Percentiles rank a stretch among this genome's conserved stretches.
These are phyloP conservation scores for Microctonus hyperodae DNA, from an alignment of 2,888 invertebrate genomes.

Conservation along the genomic window DNA sequence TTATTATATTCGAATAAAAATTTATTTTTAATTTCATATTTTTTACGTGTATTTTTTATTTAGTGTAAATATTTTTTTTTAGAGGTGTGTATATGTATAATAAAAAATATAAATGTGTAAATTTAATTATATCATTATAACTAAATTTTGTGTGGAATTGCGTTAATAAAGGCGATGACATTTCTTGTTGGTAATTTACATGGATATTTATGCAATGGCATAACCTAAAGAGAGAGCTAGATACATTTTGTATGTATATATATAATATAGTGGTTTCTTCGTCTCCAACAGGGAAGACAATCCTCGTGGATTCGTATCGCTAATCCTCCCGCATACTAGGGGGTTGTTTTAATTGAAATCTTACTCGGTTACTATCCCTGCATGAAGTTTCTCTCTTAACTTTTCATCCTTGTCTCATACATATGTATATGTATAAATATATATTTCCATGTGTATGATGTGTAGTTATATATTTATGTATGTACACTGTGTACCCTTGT, in stretches of 20 bases:
- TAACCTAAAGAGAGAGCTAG: slow-evolving; percentile 50
- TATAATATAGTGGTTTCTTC: slow-evolving; percentile 42
- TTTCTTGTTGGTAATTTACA: slow-evolving; percentile 58
- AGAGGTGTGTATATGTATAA: no score
- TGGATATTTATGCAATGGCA: slow-evolving; percentile 64
- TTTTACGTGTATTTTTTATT: background rate
- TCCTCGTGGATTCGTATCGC: slow-evolving; percentile 59
- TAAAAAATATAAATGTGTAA: slow-evolving; percentile 19
- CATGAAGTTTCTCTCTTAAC: slow-evolving; percentile 23
- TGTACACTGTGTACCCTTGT: background rate
- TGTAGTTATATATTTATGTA: background rate
- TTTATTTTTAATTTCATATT: no score
- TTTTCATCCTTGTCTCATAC: background rate
- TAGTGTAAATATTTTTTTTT: no score
- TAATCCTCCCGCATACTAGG: slow-evolving; percentile 58
- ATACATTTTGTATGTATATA: background rate
- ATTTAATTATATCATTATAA: slow-evolving; percentile 11
- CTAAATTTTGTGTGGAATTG: slow-evolving; percentile 46
- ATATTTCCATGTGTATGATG: no score
- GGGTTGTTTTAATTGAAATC: slow-evolving; percentile 63
- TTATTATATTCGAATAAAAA: no score
- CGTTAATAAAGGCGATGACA: slow-evolving; percentile 49
- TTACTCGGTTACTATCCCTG: slow-evolving; percentile 53
- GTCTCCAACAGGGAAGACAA: slow-evolving; percentile 36
- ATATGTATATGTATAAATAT: background rate